Evolutionary conservation across 30 jellyfish, hydroid and myxozoan genomes (phyloP).

Genomic region (Cassiopea xamachana): DNA sequence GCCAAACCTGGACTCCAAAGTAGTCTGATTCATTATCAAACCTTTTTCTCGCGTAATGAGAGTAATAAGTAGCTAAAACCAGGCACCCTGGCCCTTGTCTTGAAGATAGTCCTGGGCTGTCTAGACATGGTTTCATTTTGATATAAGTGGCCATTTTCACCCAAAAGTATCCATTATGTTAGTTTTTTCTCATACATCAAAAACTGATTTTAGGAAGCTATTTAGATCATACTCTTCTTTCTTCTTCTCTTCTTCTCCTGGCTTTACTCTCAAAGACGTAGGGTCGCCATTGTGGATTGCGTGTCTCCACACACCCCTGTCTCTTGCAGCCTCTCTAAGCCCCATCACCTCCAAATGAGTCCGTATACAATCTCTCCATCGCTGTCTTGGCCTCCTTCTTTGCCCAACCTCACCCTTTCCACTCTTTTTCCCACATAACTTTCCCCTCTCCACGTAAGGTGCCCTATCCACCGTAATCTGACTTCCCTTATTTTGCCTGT

Average conservation of each 20-base stretch:
- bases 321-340: neutral
- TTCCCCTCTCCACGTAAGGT: neutral
- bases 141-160: too few relatives aligned
- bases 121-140: too few relatives aligned
- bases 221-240: too few relatives aligned
- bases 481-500: neutral
- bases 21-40: too few relatives aligned
- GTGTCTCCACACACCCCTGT: neutral
- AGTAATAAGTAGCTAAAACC: too few relatives aligned
- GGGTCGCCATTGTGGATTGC: neutral
- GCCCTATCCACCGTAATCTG: neutral
- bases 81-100: too few relatives aligned
- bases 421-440: neutral
- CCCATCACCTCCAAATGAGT: neutral
- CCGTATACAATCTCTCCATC: neutral
- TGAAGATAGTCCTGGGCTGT: too few relatives aligned
- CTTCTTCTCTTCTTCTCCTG: neutral
- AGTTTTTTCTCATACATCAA: too few relatives aligned
- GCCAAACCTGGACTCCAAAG: too few relatives aligned
- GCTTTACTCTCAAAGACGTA: neutral
- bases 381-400: neutral
- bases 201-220: too few relatives aligned
- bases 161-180: too few relatives aligned
- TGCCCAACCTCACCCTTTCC: neutral
- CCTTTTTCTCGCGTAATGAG: too few relatives aligned